These are phyloP conservation scores for Spodoptera littoralis DNA, from an alignment of 2,888 invertebrate genomes.

Conservation along the genomic window DNA sequence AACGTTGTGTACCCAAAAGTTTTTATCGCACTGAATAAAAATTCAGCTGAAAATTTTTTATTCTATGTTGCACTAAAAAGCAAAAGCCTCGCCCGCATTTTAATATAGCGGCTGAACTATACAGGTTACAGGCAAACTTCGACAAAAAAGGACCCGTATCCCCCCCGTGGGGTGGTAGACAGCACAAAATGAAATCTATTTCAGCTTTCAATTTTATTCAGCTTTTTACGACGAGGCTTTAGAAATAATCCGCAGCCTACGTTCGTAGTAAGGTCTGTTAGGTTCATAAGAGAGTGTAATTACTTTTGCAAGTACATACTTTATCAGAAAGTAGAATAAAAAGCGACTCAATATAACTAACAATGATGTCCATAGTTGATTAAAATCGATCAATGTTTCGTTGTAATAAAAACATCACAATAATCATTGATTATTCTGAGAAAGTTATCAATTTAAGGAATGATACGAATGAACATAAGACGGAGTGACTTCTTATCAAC, in stretches of 20 bases:
- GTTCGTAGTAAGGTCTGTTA: too few species aligned
- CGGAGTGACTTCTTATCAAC: constrained; percentile 21
- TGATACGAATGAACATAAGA: constrained; percentile 15
- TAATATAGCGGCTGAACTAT: constrained; percentile 28
- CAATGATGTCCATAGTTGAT: constrained; percentile 20
- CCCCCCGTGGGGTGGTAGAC: constrained; percentile 26
- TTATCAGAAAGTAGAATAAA: constrained; percentile 17
- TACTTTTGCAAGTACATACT: constrained; percentile 15
- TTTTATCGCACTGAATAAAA: constrained; percentile 14
- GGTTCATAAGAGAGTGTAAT: constrained; percentile 28
- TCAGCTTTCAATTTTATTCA: constrained; percentile 36
- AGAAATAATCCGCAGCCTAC: constrained; percentile 18
- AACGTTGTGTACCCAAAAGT: constrained; percentile 2
- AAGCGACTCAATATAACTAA: constrained; percentile 11
- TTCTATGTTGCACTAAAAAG: constrained; percentile 32
- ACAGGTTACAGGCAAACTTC: constrained; percentile 22
- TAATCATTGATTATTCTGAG: constrained; percentile 27
- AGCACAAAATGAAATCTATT: constrained; percentile 44
- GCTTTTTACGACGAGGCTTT: constrained; percentile 23
- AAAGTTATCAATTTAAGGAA: constrained; percentile 27
- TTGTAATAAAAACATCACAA: constrained; percentile 15
- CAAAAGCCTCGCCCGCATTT: constrained; percentile 12
- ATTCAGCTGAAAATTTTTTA: constrained; percentile 24
- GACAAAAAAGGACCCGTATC: constrained; percentile 25
- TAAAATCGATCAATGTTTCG: constrained; percentile 33